Percentiles rank a stretch among this genome's conserved stretches.
Evolutionary conservation across 2,797 vertebrate species (phyloP).

Genomic region (Microchirus variegatus): DNA sequence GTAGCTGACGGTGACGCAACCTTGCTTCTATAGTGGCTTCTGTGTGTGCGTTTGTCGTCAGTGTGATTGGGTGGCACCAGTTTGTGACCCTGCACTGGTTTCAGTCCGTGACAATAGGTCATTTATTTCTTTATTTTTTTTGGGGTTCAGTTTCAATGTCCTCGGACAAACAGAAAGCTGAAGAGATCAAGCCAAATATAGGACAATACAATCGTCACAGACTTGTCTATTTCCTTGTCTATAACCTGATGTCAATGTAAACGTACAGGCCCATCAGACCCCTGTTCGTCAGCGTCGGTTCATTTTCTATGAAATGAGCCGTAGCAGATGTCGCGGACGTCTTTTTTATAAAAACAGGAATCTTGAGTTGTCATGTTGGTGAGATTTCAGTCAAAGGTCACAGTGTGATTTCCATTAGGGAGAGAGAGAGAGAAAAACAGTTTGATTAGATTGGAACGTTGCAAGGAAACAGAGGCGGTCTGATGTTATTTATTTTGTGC

Average conservation of each 20-base stretch:
- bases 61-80: slow-evolving; percentile 67
- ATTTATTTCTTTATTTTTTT: slow-evolving; percentile 62
- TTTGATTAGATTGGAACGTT: slow-evolving; percentile 18
- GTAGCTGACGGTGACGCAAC: slow-evolving; percentile 71
- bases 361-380: neutral
- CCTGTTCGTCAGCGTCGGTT: slow-evolving; percentile 3
- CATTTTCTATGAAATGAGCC: neutral
- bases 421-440: neutral
- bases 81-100: slow-evolving; percentile 68
- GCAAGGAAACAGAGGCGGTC: neutral
- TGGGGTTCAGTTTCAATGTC: slow-evolving; percentile 54
- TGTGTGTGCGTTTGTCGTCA: slow-evolving; percentile 73
- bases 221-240: slow-evolving; percentile 26
- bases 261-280: neutral
- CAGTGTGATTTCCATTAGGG: slow-evolving; percentile 17
- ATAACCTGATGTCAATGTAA: neutral
- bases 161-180: slow-evolving; percentile 22
- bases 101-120: slow-evolving; percentile 68
- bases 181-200: slow-evolving; percentile 18
- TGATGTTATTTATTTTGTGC: slow-evolving; percentile 3
- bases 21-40: slow-evolving; percentile 73
- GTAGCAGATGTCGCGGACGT: neutral
- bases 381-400: slow-evolving; percentile 3
- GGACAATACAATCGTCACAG: slow-evolving; percentile 13
- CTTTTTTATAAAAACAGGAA: neutral